These are phyloP conservation scores for Patiria pectinifera DNA, from an alignment of 53 echinoderm and acorn worm genomes.

Conservation along the genomic window DNA sequence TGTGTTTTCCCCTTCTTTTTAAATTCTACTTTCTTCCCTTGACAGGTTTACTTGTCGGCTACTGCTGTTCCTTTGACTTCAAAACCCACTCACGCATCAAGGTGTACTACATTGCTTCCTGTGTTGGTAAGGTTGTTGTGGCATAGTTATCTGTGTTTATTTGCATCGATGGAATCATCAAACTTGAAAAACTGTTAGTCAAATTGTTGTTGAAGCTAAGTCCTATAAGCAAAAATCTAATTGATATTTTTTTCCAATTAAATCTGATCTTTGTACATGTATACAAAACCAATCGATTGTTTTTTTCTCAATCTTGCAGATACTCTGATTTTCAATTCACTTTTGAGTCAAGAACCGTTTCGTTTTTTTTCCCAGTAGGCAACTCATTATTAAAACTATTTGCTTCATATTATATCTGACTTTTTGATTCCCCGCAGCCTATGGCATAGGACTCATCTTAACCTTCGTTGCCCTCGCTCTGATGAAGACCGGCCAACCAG, in stretches of 20 bases:
- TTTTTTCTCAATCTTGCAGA: not conserved
- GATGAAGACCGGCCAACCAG: conserved; percentile 96
- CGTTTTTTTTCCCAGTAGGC: not conserved
- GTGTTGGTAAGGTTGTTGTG: conserved; percentile 71
- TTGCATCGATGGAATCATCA: not conserved
- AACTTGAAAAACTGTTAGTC: not conserved
- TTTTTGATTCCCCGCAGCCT: conserved; percentile 68
- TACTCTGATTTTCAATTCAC: not conserved
- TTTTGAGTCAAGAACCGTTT: not conserved
- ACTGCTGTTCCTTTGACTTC: conserved; percentile 90
- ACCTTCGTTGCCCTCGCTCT: conserved; percentile 85
- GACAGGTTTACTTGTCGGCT: conserved; percentile 90
- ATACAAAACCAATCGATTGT: not conserved
- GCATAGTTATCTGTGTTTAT: not conserved
- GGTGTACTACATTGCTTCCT: conserved; percentile 82
- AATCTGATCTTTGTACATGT: no score
- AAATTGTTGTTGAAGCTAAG: no score
- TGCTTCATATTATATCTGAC: not conserved
- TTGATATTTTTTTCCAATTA: no score
- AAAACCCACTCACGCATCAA: conserved; percentile 76
- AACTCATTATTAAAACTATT: not conserved
- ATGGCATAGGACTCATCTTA: conserved; percentile 79
- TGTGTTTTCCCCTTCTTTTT: not conserved
- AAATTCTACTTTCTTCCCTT: not conserved
- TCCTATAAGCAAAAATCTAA: no score